These are phyloP conservation scores for Furnarius figulus DNA, from an alignment of 2,113 vertebrate genomes.

Conservation along the genomic window DNA sequence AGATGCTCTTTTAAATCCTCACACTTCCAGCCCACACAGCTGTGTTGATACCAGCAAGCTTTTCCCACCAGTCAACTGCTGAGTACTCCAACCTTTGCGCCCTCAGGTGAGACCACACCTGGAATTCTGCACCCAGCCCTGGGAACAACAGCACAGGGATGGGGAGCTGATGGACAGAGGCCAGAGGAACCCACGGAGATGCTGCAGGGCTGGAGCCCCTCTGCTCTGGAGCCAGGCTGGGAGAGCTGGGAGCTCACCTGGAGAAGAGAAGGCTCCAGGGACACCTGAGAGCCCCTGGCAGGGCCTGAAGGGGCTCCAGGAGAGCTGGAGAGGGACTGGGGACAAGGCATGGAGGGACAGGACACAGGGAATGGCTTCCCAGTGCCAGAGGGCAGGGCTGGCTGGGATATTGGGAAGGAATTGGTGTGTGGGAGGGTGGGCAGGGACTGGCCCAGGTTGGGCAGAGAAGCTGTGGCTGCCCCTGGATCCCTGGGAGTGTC, in stretches of 20 bases:
- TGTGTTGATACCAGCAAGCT: not conserved
- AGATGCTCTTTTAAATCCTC: not conserved
- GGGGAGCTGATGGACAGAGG: not conserved
- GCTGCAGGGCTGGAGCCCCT: not conserved
- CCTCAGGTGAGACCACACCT: not conserved
- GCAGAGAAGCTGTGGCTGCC: not conserved
- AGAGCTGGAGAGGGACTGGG: not conserved
- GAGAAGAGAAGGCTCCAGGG: not conserved
- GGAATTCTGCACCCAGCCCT: not conserved
- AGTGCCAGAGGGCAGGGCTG: not conserved
- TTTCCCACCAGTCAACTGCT: not conserved
- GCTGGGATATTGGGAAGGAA: not conserved
- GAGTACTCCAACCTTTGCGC: not conserved
- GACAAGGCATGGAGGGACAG: not conserved
- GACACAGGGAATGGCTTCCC: no score
- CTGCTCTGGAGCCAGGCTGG: not conserved
- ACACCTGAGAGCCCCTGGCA: not conserved
- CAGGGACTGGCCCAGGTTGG: not conserved
- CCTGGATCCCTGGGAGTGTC: not conserved
- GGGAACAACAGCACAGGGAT: not conserved
- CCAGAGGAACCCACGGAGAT: not conserved
- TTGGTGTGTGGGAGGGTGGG: not conserved
- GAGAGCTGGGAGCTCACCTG: not conserved
- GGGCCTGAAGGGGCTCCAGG: not conserved
- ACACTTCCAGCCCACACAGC: not conserved